phyloP scores from a whole-genome alignment of 2,888 invertebrate species.

The Malacosoma neustria region DNA sequence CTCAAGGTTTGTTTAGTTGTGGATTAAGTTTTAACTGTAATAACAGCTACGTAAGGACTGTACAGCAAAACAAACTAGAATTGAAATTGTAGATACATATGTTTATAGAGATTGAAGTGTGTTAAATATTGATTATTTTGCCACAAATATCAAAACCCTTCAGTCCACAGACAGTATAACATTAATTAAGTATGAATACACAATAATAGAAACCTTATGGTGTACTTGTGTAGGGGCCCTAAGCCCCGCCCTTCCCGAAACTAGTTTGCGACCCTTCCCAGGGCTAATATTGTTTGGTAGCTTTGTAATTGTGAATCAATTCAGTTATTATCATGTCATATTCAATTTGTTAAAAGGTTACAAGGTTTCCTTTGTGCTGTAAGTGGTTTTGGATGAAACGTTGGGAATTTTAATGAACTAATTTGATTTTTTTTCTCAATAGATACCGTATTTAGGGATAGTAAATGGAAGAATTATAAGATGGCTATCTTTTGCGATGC shows the following conservation, averaged over 20 bases:
- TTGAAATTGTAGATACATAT: no score
- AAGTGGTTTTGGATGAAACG: not conserved
- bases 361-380: slow-evolving; percentile 16
- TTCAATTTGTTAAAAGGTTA: slow-evolving; percentile 46
- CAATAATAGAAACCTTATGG: slow-evolving; percentile 65
- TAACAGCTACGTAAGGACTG: no score
- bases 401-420: not conserved
- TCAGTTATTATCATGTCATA: slow-evolving; percentile 66
- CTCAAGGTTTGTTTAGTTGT: no score
- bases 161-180: slow-evolving; percentile 25
- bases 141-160: slow-evolving; percentile 37
- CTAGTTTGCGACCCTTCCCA: slow-evolving; percentile 30
- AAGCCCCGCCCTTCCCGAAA: slow-evolving; percentile 51
- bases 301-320: slow-evolving; percentile 59
- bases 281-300: slow-evolving; percentile 35
- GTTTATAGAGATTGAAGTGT: no score
- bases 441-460: no score
- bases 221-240: slow-evolving; percentile 44
- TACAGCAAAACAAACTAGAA: no score
- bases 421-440: not conserved
- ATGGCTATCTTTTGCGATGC: no score
- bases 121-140: no score
- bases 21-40: no score
- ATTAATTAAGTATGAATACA: slow-evolving; percentile 72
- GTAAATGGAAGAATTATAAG: no score